Conservation (phyloP, 2,888 invertebrate genomes). For the Agrochola litura region DNA sequence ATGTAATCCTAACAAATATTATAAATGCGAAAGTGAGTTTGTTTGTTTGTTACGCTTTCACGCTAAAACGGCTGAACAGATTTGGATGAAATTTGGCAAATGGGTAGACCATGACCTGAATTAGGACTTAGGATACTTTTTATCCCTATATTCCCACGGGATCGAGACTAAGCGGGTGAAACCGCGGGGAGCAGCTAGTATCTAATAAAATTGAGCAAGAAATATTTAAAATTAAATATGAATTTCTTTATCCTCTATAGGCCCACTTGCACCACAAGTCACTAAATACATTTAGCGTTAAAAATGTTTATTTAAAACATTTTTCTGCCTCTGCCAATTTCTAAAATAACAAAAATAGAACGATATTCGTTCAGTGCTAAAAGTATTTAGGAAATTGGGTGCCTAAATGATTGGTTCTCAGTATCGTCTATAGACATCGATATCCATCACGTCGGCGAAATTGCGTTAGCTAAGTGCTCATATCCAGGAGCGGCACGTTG, state of each 20-base stretch:
- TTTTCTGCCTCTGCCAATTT: neutral
- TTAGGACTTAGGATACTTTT: too few relatives aligned
- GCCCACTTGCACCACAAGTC: neutral
- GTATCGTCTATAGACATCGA: neutral
- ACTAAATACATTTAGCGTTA: constrained; percentile 5
- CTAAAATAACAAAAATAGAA: neutral
- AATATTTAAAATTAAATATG: constrained; percentile 16
- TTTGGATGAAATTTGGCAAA: too few relatives aligned
- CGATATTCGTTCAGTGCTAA: neutral
- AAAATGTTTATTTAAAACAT: constrained; percentile 9
- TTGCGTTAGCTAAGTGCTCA: neutral
- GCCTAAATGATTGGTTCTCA: neutral
- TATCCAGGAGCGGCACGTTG: too few relatives aligned
- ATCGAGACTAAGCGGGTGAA: too few relatives aligned
- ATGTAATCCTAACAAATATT: neutral
- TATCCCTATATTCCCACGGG: too few relatives aligned
- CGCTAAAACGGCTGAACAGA: too few relatives aligned
- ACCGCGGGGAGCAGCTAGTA: neutral
- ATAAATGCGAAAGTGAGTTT: too few relatives aligned
- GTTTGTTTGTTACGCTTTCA: too few relatives aligned
- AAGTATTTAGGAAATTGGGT: constrained; percentile 1
- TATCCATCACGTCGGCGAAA: neutral
- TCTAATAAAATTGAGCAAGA: constrained; percentile 51
- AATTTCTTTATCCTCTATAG: neutral
- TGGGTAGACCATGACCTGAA: too few relatives aligned